These are phyloP conservation scores for Brachionus manjavacas DNA, from an alignment of 1,140 invertebrate genomes.

Conservation along the genomic window DNA sequence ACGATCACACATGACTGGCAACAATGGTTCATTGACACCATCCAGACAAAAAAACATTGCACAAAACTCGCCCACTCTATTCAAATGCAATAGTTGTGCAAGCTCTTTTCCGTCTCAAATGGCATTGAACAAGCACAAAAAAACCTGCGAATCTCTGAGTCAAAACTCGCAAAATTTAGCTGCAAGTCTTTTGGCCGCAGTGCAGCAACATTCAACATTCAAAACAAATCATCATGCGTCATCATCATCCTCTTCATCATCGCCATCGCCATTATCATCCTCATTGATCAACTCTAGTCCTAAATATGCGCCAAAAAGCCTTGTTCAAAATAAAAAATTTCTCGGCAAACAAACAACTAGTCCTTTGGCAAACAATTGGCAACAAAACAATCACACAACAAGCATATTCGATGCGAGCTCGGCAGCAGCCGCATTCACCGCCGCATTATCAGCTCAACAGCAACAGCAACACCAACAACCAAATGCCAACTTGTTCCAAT, in stretches of 20 bases:
- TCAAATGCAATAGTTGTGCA: slow-evolving; percentile 11
- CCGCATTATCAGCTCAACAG: neutral
- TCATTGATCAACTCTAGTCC: slow-evolving; percentile 15
- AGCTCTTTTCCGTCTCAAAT: slow-evolving; percentile 9
- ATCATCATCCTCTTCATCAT: too few species aligned
- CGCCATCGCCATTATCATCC: too few species aligned
- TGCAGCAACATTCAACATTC: slow-evolving; percentile 2
- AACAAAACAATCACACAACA: neutral
- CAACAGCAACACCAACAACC: neutral
- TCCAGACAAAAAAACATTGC: neutral
- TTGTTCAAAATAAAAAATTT: neutral
- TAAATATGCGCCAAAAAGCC: neutral
- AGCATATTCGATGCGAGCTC: neutral
- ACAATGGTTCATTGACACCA: neutral
- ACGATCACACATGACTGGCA: slow-evolving; percentile 78
- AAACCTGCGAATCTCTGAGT: neutral
- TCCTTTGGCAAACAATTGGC: neutral
- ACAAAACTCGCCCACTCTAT: neutral
- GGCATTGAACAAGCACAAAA: slow-evolving; percentile 19
- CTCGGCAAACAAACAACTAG: neutral
- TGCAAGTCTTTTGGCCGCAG: slow-evolving; percentile 12
- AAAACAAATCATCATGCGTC: neutral
- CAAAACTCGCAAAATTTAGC: neutral
- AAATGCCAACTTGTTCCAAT: neutral
- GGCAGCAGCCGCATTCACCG: slow-evolving; percentile 3